Evolutionary conservation across 2,888 invertebrate species (phyloP).

Genomic region (Agonum fuliginosum): DNA sequence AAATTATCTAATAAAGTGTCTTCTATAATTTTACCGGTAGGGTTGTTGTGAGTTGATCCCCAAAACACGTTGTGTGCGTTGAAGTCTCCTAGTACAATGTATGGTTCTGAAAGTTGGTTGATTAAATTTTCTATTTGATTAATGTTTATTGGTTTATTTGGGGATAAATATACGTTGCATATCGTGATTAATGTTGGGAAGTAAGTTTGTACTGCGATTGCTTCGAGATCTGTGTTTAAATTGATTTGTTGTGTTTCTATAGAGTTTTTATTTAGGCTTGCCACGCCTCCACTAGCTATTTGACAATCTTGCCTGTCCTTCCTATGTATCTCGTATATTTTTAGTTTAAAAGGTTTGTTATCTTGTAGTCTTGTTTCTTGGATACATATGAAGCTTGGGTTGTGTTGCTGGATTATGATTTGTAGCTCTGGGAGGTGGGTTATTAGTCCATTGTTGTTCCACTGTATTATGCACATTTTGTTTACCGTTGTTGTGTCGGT

Average conservation of each 20-base stretch:
- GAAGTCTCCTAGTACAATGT: neutral
- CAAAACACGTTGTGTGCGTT: neutral
- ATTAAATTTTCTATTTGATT: neutral
- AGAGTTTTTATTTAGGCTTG: neutral
- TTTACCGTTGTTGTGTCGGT: neutral
- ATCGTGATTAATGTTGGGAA: neutral
- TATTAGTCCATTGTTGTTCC: neutral
- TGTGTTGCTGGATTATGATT: neutral
- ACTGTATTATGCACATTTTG: neutral
- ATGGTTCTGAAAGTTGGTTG: neutral
- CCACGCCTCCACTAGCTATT: neutral
- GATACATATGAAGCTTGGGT: neutral
- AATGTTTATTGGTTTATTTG: too few species aligned
- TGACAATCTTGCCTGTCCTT: neutral
- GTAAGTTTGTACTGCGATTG: neutral
- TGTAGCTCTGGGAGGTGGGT: neutral
- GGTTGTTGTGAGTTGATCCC: neutral
- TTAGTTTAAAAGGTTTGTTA: neutral
- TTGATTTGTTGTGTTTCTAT: neutral
- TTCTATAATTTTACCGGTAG: slow-evolving; percentile 61
- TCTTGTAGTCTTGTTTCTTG: neutral
- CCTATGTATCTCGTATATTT: neutral
- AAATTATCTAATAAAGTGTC: slow-evolving; percentile 58
- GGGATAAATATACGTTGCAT: too few species aligned
- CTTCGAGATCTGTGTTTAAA: neutral